phyloP scores from a whole-genome alignment of 53 echinoderm and acorn worm genomes.

The Holothuria leucospilota region DNA sequence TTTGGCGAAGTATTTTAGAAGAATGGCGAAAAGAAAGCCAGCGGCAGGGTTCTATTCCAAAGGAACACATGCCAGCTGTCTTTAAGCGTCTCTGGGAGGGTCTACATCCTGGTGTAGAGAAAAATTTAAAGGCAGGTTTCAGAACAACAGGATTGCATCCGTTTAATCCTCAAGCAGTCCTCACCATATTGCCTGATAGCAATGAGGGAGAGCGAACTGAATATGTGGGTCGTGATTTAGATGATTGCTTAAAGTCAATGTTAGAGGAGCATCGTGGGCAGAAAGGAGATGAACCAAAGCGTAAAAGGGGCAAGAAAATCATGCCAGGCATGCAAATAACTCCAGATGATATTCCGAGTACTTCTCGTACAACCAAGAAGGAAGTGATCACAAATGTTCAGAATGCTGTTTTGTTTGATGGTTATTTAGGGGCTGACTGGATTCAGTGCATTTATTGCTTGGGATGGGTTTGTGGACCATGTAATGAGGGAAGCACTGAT shows the following conservation, averaged over 20 bases:
- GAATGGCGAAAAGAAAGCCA: too few relatives aligned
- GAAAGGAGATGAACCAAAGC: not conserved
- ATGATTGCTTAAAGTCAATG: not conserved
- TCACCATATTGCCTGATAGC: not conserved
- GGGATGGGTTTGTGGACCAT: not conserved
- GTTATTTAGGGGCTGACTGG: not conserved
- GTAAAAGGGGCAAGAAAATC: slow-evolving; percentile 1
- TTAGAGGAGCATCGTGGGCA: slow-evolving; percentile 3
- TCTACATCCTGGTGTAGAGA: too few relatives aligned
- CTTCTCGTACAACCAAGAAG: not conserved
- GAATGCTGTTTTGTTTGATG: not conserved
- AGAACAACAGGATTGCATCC: too few relatives aligned
- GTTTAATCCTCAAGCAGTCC: not conserved
- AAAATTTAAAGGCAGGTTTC: too few relatives aligned
- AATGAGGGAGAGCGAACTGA: not conserved
- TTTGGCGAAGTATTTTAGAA: too few relatives aligned
- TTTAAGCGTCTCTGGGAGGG: too few relatives aligned
- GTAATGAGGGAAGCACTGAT: not conserved
- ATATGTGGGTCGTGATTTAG: not conserved
- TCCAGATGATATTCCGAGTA: not conserved
- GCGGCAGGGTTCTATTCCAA: too few relatives aligned
- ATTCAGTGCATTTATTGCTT: not conserved
- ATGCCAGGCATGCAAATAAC: not conserved
- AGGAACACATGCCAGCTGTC: too few relatives aligned
- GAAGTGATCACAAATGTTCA: not conserved